Evolutionary conservation across 2,113 vertebrate genomes (phyloP), one percentile per base, ranked within the genome.

Genomic region (Nerophis lumbriciformis): DNA sequence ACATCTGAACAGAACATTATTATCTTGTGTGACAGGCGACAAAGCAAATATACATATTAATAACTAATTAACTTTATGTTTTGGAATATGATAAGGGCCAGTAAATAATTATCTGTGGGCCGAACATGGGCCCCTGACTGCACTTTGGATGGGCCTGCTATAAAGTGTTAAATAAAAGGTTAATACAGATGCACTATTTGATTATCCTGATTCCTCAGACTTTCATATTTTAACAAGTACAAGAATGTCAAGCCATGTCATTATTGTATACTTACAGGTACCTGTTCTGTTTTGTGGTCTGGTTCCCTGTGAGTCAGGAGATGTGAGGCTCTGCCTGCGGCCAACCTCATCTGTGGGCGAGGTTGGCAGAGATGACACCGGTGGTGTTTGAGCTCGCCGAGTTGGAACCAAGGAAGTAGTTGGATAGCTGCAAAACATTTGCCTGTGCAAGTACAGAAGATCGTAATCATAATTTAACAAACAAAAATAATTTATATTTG

Each of bases 401-500:
- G 91, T 89, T 0, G 96, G 95, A 61, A 92, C 90, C 15, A 98
- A 88, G 1, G 93, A 93, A 42, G 95, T 98, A 8, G 96, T 98
- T 4, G 96, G 96, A 61, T 99, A 99, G 83, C 96, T 99, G 63
- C 96, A 99, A 86, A 99, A 99, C 96, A 99, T 98, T 94, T 99
- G 96, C 81, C 96, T 99, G 90, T 61, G 53, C 64, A 3, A 5
- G 42, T 11, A 53, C 9, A 48, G 44, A 61, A 44, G 21, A 50
- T 3, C 59, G 8, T 11, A 15, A 19, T 42, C 11, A 12, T 6
- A 53, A 10, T 19, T 35, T 3, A 28, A 28, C 28, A 28, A 28
- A 28, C 28, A 28, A 28, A 28, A 28, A 28, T 28, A 28, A 28
- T 28, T 28, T 28, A 28, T 28, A 28, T 28, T 28, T 28, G 28